phyloP scores from a whole-genome alignment of 2,113 vertebrate genomes.

The Silurus asotus region DNA sequence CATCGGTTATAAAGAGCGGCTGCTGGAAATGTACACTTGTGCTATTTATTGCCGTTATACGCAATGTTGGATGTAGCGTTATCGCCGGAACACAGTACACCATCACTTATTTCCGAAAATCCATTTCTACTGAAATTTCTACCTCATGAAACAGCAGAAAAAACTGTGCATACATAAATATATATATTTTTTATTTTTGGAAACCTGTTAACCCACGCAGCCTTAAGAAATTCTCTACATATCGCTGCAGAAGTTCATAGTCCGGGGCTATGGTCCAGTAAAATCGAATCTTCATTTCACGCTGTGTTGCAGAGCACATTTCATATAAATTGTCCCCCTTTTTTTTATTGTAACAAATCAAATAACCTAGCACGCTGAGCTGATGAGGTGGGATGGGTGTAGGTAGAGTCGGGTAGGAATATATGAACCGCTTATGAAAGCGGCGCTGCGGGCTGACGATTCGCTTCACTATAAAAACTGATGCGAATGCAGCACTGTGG shows the following conservation, averaged over 20 bases:
- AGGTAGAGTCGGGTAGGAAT: neutral
- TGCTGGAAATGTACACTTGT: neutral
- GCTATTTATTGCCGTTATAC: constrained; percentile 3
- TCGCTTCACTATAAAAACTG: neutral
- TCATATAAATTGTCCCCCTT: neutral
- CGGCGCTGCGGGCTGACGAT: neutral
- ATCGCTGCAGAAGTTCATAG: neutral
- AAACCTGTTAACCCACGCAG: neutral
- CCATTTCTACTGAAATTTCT: neutral
- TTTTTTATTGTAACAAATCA: constrained; percentile 19
- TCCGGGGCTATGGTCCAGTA: neutral
- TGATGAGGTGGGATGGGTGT: constrained; percentile 3
- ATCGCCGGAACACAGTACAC: neutral
- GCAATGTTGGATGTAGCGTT: neutral
- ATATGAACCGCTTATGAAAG: neutral
- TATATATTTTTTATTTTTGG: constrained; percentile 2
- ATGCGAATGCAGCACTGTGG: neutral
- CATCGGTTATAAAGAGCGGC: neutral
- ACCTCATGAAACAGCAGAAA: neutral
- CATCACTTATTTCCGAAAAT: neutral
- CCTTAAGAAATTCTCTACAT: neutral
- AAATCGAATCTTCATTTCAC: constrained; percentile 13
- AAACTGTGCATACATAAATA: neutral
- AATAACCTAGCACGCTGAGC: constrained; percentile 1
- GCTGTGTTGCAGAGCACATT: constrained; percentile 17